phyloP scores from a whole-genome alignment of 2,888 invertebrate genomes.

The Pheosia gnoma region DNA sequence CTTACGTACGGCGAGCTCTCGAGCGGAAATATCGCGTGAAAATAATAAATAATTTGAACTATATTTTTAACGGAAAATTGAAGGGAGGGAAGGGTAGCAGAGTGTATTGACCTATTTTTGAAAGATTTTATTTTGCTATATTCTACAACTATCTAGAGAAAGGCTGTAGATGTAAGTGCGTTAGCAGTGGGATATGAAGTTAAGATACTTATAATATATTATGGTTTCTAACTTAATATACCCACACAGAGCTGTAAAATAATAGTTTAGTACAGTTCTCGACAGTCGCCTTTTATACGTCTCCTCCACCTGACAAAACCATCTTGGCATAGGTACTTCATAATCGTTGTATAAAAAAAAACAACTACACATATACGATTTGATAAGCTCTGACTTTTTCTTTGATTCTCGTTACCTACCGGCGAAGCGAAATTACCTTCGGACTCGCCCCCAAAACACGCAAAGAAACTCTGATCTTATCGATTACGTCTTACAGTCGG shows the following conservation, averaged over 20 bases:
- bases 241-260: no score
- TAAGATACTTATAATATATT: no score
- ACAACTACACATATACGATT: not conserved
- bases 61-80: slow-evolving; percentile 21
- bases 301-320: no score
- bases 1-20: slow-evolving; percentile 1
- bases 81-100: not conserved
- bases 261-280: no score
- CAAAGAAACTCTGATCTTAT: slow-evolving; percentile 17
- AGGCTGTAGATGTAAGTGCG: not conserved
- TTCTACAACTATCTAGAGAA: no score
- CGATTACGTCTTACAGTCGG: slow-evolving; percentile 12
- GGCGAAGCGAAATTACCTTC: not conserved
- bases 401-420: not conserved
- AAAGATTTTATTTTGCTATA: no score
- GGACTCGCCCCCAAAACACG: not conserved
- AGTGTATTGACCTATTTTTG: slow-evolving; percentile 15
- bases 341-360: no score
- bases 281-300: no score
- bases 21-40: slow-evolving; percentile 20
- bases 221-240: no score
- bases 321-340: no score
- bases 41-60: slow-evolving; percentile 28
- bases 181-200: no score
- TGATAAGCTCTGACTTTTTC: not conserved